Evolutionary conservation across 2,888 invertebrate species (phyloP).

Genomic region (Lymantria monacha): DNA sequence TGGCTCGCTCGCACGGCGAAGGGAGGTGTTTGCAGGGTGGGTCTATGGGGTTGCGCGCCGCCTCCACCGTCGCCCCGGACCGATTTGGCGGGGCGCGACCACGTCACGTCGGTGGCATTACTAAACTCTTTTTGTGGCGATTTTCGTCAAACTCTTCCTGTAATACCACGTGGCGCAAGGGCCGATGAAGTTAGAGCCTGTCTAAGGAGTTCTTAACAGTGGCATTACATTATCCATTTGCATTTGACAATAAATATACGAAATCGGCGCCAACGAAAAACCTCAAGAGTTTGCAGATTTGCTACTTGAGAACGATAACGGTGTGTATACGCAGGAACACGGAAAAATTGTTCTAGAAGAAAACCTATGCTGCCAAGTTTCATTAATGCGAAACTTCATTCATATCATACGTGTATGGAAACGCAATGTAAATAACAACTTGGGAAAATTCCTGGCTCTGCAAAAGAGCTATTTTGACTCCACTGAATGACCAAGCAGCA

Average conservation of each 20-base stretch:
- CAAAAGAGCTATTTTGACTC: background rate
- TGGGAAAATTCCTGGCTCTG: too few relatives aligned
- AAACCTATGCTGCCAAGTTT: background rate
- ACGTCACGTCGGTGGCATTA: slow-evolving; percentile 9
- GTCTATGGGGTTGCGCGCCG: too few relatives aligned
- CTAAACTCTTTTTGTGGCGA: slow-evolving; percentile 21
- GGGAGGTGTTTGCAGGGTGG: too few relatives aligned
- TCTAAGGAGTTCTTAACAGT: slow-evolving; percentile 10
- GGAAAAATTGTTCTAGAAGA: too few relatives aligned
- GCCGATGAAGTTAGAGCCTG: too few relatives aligned
- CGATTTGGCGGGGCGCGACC: too few relatives aligned
- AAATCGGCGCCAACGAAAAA: slow-evolving; percentile 12
- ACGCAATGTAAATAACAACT: background rate
- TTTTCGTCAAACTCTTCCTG: slow-evolving; percentile 20
- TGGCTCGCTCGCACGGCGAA: too few relatives aligned
- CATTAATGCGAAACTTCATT: background rate
- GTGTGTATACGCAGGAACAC: slow-evolving; percentile 3
- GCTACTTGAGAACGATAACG: slow-evolving; percentile 20
- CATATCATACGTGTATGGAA: background rate
- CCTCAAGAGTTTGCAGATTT: slow-evolving; percentile 19
- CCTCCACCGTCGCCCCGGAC: too few relatives aligned
- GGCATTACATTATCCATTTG: slow-evolving; percentile 11
- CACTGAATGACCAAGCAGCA: background rate
- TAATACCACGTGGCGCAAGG: slow-evolving; percentile 18
- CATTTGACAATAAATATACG: slow-evolving; percentile 21